Evolutionary conservation across 2,113 vertebrate genomes (phyloP), one percentile per base, ranked within the genome.

Genomic region (Grallaria varia): DNA sequence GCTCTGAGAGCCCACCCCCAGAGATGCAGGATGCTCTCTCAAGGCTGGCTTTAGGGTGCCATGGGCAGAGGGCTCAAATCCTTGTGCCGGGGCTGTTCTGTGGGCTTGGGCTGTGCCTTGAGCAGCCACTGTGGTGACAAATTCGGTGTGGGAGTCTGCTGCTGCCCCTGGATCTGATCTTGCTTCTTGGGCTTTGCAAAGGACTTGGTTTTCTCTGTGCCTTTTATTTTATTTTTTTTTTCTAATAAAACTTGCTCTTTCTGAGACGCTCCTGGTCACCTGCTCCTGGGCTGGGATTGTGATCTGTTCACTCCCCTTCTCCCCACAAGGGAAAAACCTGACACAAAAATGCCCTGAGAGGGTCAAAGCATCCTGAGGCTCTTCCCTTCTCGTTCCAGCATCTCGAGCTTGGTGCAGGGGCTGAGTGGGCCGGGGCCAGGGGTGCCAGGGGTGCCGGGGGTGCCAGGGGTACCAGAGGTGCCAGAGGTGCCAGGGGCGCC

Each of bases 171-270:
- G 52, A 28, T 67, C 92, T 86, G 56, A 25, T 68, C 55, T 64
- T 92, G 40, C 92, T 95, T 86, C 17, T 31, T 28, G 19, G 35
- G 75, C 85, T 96, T 86, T 68, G 76, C 49, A 56, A 75, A 73
- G 67, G 71, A 84, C 64, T 82, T 94, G 10, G 8, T 37, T 75
- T 74, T 85, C 76, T 75, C 27, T 87, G 15, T 33, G 52, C 39
- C 63, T 73, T 92, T 84, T 25, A 24, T 23, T 23, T 35, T 58
- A 22, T 33, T n/a, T 56, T 78, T 83, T 66, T 79, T 80, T 74
- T 10, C 89, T 88, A 96, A 97, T 97, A 97, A 97, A 97, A 47
- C 10, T 83, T 86, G 39, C 40, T 94, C 87, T 95, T 94, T 92
- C 56, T 95, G 73, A 93, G 86, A 66, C 2, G 3, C 7, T 84